Evolutionary conservation across 2,113 vertebrate genomes (phyloP), one percentile per base, ranked within the genome.

Genomic region (Rhizomys pruinosus): DNA sequence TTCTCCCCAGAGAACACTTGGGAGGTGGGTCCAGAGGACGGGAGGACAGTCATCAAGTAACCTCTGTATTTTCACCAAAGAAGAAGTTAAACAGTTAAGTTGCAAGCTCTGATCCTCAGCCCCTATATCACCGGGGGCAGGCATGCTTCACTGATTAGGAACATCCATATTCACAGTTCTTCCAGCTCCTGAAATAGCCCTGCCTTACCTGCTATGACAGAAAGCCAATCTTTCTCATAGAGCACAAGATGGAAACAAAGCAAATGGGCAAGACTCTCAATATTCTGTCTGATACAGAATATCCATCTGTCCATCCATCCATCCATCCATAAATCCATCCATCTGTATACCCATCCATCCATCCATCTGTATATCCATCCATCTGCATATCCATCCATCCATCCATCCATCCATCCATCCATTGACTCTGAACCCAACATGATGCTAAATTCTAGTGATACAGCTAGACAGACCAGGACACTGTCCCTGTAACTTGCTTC

Each of bases 31-130:
- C 68, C 55, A 78, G 76, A 90, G 76, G 4, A n/a, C 74, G 23
- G 23, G 59, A 29, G 22, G 69, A 78, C 5, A 13, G 17, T 42
- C 80, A 23, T 80, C 27, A 8, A 15, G 27, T 10, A 93, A 25
- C 47, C 27, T 84, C 78, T 93, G 55, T 84, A 69, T 61, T 89
- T n/a, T 78, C 55, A 82, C 66, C 47, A 66, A 87, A 20, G 68
- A 52, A 77, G 29, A 57, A 23, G 74, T 42, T 73, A 92, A 79
- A 64, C 23, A 37, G 4, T 10, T 42, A 19, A 89, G 34, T 12
- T 84, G 29, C 5, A 81, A 90, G 69, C 15, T 73, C 73, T 42
- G 22, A 64, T 91, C 94, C 37, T 64, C n/a, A 68, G 27, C 34
- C 37, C 34, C n/a, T 87, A 15, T 74, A 64, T 34, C 42, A 76